Conservation (phyloP, 2,113 vertebrate genomes). For the Propithecus coquereli region DNA sequence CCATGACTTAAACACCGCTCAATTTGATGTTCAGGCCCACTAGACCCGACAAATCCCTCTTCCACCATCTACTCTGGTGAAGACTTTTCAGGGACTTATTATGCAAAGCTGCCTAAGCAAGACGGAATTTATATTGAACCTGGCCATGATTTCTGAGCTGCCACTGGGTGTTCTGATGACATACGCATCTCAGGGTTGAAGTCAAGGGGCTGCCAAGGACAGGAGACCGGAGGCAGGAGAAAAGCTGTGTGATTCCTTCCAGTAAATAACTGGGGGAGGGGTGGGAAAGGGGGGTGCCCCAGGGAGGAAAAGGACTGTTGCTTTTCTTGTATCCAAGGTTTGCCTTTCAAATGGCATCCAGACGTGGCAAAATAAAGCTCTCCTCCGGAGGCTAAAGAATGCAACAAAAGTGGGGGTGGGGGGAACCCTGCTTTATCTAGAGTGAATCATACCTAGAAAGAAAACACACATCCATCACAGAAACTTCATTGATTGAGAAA, state of each 20-base stretch:
- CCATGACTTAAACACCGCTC: not conserved
- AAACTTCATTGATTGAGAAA: not conserved
- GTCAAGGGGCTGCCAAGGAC: constrained; percentile 68
- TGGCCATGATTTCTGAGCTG: constrained; percentile 72
- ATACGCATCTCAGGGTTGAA: constrained; percentile 42
- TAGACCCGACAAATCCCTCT: constrained; percentile 59
- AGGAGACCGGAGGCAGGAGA: not conserved
- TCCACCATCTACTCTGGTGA: not conserved
- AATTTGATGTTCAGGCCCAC: not conserved
- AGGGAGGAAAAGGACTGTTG: not conserved
- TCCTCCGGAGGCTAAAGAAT: not conserved
- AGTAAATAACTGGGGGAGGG: constrained; percentile 4
- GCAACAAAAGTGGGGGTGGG: not conserved
- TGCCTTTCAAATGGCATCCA: constrained; percentile 54
- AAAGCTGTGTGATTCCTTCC: constrained; percentile 5
- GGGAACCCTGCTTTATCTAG: not conserved
- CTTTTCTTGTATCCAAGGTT: constrained; percentile 22
- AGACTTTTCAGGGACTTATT: constrained; percentile 72
- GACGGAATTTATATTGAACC: constrained; percentile 66
- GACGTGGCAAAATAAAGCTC: constrained; percentile 48
- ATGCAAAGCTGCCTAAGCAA: constrained; percentile 73
- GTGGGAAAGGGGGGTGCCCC: not conserved
- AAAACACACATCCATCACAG: not conserved
- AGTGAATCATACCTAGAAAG: not conserved
- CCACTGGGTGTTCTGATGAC: constrained; percentile 63